These are phyloP conservation scores for Choristoneura fumiferana DNA, from an alignment of 1,140 invertebrate genomes.

Conservation along the genomic window DNA sequence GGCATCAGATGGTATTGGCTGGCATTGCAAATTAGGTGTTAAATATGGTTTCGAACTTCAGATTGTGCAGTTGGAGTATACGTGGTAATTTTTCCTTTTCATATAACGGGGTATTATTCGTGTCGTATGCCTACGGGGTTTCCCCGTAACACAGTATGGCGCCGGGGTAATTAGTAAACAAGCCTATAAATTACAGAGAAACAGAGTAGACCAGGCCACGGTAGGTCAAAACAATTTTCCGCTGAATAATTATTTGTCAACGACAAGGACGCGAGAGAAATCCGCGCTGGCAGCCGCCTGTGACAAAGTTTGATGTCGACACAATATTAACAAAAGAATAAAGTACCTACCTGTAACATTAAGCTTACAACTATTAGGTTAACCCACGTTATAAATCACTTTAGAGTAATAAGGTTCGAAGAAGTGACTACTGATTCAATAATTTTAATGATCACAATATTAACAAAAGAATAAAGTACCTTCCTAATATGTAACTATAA, in stretches of 20 bases:
- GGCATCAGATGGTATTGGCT: not conserved
- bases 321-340: too few species aligned
- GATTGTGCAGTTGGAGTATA: not conserved
- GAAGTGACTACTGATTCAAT: too few species aligned
- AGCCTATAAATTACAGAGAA: not conserved
- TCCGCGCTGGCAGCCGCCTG: slow-evolving; percentile 34
- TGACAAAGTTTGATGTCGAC: slow-evolving; percentile 25
- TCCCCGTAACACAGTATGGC: not conserved
- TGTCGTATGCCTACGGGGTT: not conserved
- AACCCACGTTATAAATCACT: too few species aligned
- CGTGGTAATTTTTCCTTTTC: not conserved
- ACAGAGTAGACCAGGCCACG: not conserved
- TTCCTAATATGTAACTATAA: too few species aligned
- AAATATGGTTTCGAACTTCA: not conserved
- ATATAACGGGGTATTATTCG: not conserved
- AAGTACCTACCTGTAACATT: too few species aligned
- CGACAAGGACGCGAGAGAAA: slow-evolving; percentile 38
- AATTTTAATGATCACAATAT: too few species aligned
- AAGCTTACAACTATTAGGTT: too few species aligned
- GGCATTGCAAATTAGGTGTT: not conserved
- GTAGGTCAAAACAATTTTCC: not conserved
- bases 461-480: too few species aligned
- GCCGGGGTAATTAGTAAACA: not conserved
- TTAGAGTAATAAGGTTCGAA: too few species aligned
- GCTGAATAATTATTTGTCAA: slow-evolving; percentile 22